Base-by-base conservation (phyloP, 2,888 invertebrate species). In the Lasioglossum calceatum region DNA sequence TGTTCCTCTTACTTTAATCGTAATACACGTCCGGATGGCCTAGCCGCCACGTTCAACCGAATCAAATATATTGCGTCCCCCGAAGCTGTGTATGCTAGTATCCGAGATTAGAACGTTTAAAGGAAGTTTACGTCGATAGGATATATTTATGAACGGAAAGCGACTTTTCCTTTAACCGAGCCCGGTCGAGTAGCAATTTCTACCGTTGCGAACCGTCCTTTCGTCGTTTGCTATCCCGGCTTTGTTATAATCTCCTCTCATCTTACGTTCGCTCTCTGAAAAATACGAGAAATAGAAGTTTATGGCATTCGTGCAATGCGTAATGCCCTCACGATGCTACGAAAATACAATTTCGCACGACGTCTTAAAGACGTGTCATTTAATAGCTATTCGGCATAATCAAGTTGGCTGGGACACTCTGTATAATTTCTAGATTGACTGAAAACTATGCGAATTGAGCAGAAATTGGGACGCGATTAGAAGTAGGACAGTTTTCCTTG, bases 31-130 rank as follows among this genome's bases (percentile, higher is more conserved):
- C n/a, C 74, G n/a, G n/a, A 12, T n/a, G 12, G n/a, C 58, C 32
- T 7, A 42, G n/a, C n/a, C 54, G 36, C 19, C 12, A 23, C 73
- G 76, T 79, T 87, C 74, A 81, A 85, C 82, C n/a, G 82, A 61
- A 80, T 74, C 75, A 78, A 81, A 86, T 86, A 81, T 83, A 86
- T 81, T 83, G 4, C 76, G 19, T n/a, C 76, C 76, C 86, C 73
- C 16, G 71, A 58, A 64, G 86, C 82, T 47, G 42, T 32, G 72
- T 58, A 61, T 36, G 58, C 67, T 81, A 81, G 83, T 86, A 74
- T 80, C 70, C 54, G 23, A 72, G 75, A 76, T 85, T 78, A 50
- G 36, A 58, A 8, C 42, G 71, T 72, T 84, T 54, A 71, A 23
- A 64, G 58, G 39, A 71, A 78, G 61, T 75, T 80, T 81, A 81